Conservation (phyloP, 2,113 vertebrate genomes). For the Oceanites oceanicus region DNA sequence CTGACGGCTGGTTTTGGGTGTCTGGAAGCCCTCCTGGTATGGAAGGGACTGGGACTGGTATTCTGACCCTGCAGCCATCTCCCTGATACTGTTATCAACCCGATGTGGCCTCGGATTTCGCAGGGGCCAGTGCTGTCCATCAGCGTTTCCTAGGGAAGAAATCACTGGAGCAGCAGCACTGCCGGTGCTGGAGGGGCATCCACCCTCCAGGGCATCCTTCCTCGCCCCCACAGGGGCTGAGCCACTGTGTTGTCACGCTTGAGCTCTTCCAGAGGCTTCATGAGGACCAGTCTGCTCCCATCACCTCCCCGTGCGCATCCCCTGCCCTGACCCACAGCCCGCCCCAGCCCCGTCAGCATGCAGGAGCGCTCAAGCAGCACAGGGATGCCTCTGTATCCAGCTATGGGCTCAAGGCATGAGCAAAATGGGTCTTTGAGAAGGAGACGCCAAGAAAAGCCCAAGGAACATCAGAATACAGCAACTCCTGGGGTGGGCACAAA, state of each 20-base stretch:
- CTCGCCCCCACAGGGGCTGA: background rate
- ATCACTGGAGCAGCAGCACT: background rate
- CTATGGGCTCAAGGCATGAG: background rate
- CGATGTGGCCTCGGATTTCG: background rate
- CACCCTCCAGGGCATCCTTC: background rate
- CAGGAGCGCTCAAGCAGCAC: background rate
- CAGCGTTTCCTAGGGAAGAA: background rate
- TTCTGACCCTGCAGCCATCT: background rate
- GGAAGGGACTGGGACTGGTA: background rate
- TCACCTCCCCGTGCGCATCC: background rate
- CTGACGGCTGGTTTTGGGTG: background rate
- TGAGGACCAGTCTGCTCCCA: background rate
- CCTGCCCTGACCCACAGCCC: background rate
- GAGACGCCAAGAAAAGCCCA: background rate
- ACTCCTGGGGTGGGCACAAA: background rate
- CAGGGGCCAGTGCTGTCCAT: background rate
- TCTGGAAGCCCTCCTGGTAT: constrained; percentile 9
- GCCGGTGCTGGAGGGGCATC: background rate
- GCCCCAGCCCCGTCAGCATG: accelerated
- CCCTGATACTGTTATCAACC: background rate
- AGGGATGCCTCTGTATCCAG: background rate
- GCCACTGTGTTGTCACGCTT: background rate
- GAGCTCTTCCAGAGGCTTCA: background rate
- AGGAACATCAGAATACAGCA: background rate
- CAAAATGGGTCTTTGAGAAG: background rate